phyloP scores from a whole-genome alignment of 2,113 vertebrate species.

The Eurystomus gularis region DNA sequence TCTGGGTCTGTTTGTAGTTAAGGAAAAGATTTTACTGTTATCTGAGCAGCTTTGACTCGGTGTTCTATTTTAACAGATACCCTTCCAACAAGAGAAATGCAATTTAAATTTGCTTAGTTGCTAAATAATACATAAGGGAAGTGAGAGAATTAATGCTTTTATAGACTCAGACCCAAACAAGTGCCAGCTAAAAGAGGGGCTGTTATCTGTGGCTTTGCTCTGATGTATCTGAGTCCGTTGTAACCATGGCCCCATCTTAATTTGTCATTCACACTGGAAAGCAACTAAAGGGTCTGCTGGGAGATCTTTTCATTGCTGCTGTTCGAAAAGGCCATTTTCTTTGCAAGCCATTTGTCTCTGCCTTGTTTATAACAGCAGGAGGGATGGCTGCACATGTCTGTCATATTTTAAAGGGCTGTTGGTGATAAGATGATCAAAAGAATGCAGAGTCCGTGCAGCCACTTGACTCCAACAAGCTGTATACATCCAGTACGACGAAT shows the following conservation, averaged over 20 bases:
- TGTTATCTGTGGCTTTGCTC: neutral
- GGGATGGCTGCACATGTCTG: neutral
- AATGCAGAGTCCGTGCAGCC: neutral
- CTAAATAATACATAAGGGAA: neutral
- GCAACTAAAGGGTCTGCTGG: conserved; percentile 2
- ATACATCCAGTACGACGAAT: neutral
- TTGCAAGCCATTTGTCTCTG: neutral
- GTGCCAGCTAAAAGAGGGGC: neutral
- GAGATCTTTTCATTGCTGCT: neutral
- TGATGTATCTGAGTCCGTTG: neutral
- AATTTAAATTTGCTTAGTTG: neutral
- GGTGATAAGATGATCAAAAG: neutral
- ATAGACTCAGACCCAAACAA: neutral
- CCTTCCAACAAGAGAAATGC: neutral
- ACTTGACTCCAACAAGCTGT: neutral
- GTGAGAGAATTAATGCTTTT: neutral
- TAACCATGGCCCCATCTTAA: neutral
- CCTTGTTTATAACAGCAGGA: neutral
- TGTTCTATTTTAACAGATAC: neutral
- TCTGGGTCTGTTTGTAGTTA: neutral
- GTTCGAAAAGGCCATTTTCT: neutral
- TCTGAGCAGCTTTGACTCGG: neutral
- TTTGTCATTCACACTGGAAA: conserved; percentile 30
- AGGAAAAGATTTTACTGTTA: neutral
- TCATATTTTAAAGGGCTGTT: neutral